A percentile compares a stretch with the other conserved stretches of the same genome.
Conservation (phyloP, 2,888 invertebrate species). For the Drosophila barbarae region DNA sequence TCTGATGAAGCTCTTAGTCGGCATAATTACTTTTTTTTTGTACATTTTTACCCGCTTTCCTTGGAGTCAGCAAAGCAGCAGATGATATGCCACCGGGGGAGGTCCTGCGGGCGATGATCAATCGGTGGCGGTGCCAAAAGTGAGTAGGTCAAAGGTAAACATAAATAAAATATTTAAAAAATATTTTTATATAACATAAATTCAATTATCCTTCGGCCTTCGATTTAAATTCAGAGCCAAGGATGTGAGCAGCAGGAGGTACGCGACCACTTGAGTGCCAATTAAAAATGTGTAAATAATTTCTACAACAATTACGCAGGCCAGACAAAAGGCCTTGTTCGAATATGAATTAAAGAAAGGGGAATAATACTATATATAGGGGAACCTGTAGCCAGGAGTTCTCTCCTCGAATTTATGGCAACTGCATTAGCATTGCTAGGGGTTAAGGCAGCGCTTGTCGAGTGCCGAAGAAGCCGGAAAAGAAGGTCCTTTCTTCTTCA, state of each 20-base stretch:
- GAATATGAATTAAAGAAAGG: slow-evolving; percentile 43
- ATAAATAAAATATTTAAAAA: background rate
- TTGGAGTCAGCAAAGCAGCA: slow-evolving; percentile 22
- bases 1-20: slow-evolving; percentile 76
- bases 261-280: slow-evolving; percentile 71
- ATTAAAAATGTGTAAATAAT: slow-evolving; percentile 72
- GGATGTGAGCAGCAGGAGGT: slow-evolving; percentile 52
- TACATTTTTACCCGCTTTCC: slow-evolving; percentile 17
- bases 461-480: slow-evolving; percentile 39
- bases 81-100: slow-evolving; percentile 43
- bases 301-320: slow-evolving; percentile 60
- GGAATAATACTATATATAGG: slow-evolving; percentile 16
- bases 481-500: slow-evolving; percentile 14
- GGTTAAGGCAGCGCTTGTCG: slow-evolving; percentile 45
- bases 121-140: slow-evolving; percentile 18
- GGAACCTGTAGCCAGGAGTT: slow-evolving; percentile 45
- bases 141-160: slow-evolving; percentile 27
- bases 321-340: slow-evolving; percentile 50
- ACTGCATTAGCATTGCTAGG: slow-evolving; percentile 64
- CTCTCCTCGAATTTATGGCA: slow-evolving; percentile 48
- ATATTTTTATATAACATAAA: too few relatives aligned
- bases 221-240: slow-evolving; percentile 9
- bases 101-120: slow-evolving; percentile 8
- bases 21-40: slow-evolving; percentile 71
- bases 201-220: background rate